These are phyloP conservation scores for Callipepla californica DNA, from an alignment of 2,113 vertebrate genomes.

Conservation along the genomic window DNA sequence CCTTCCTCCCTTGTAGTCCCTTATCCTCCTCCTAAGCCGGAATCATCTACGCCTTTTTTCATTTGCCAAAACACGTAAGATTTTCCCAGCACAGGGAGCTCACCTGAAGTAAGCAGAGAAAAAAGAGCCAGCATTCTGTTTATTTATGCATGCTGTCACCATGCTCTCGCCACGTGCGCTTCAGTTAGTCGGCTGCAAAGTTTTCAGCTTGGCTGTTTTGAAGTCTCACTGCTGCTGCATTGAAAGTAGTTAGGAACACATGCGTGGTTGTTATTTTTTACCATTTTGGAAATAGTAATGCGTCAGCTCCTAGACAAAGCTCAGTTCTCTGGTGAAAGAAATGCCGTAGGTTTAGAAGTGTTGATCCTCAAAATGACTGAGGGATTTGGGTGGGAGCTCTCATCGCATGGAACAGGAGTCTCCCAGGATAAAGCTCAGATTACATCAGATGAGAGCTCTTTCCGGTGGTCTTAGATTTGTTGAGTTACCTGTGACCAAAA, in stretches of 20 bases:
- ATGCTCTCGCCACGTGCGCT: neutral
- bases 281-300: neutral
- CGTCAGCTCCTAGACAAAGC: neutral
- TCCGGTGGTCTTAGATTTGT: neutral
- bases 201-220: neutral
- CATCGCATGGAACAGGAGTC: fast-evolving
- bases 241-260: neutral
- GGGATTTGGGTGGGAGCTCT: neutral
- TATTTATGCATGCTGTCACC: neutral
- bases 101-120: neutral
- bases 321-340: neutral
- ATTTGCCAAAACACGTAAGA: neutral
- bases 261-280: neutral
- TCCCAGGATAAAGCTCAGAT: neutral
- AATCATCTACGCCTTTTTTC: neutral
- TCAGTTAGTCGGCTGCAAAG: neutral
- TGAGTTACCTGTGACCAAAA: neutral
- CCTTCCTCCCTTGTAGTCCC: neutral
- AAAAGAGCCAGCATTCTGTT: neutral
- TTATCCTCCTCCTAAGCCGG: neutral
- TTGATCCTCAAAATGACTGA: neutral
- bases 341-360: neutral
- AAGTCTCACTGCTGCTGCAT: neutral
- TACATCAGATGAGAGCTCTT: neutral
- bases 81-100: neutral